Percentiles rank a stretch among this genome's conserved stretches.
Conservation (phyloP, 2,113 vertebrate genomes). For the Megaleporinus macrocephalus region DNA sequence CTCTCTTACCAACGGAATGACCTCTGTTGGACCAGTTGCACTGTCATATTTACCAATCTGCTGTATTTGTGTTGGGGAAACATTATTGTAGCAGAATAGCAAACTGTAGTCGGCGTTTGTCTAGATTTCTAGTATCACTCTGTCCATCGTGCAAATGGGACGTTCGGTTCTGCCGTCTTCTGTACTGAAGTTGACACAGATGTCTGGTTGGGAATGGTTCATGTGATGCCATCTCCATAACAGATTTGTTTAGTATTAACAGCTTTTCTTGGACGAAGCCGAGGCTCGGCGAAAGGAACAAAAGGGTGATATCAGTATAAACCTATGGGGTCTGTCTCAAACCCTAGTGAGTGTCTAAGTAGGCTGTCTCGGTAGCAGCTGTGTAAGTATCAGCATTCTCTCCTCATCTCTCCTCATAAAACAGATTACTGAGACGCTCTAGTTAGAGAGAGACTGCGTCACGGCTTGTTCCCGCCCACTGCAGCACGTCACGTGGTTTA, state of each 20-base stretch:
- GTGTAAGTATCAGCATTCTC: too few species aligned
- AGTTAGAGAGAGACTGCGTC: too few species aligned
- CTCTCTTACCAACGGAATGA: not conserved
- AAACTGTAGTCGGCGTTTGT: not conserved
- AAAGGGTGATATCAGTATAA: too few species aligned
- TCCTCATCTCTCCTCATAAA: too few species aligned
- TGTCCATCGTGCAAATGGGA: not conserved
- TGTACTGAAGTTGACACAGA: slow-evolving; percentile 39
- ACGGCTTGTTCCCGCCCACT: too few species aligned
- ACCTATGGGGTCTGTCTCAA: too few species aligned
- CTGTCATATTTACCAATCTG: slow-evolving; percentile 3
- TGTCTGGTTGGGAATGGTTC: not conserved
- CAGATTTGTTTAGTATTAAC: not conserved
- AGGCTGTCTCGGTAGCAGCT: too few species aligned
- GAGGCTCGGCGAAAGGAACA: not conserved
- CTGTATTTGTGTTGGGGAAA: not conserved
- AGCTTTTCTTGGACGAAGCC: not conserved
- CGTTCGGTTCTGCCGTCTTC: slow-evolving; percentile 44
- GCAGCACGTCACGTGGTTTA: too few species aligned
- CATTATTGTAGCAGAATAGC: slow-evolving; percentile 9
- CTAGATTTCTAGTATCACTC: not conserved
- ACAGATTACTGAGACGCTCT: too few species aligned
- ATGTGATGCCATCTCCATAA: not conserved
- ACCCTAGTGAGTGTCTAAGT: too few species aligned
- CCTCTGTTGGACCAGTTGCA: slow-evolving; percentile 10